These are phyloP conservation scores for Sterna hirundo DNA, from an alignment of 2,113 vertebrate genomes.

Conservation along the genomic window DNA sequence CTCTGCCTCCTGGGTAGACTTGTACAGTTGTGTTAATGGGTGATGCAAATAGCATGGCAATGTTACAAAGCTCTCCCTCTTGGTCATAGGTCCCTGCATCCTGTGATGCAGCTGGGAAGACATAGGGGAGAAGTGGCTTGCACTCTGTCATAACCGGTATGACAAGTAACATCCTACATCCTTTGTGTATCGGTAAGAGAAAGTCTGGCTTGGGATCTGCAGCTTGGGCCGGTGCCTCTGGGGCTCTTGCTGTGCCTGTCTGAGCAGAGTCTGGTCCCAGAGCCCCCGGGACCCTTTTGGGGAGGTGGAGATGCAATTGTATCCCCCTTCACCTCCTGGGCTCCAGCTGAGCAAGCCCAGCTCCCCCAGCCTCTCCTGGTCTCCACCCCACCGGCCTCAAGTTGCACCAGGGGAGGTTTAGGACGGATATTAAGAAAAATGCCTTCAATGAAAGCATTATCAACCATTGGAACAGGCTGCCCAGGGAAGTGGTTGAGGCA, in stretches of 20 bases:
- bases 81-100: background rate
- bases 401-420: too few species aligned
- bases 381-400: background rate
- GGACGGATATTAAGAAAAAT: too few species aligned
- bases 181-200: background rate
- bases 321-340: background rate
- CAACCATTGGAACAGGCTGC: too few species aligned
- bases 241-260: fast-evolving
- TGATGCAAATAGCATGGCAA: background rate
- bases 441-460: too few species aligned
- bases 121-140: background rate
- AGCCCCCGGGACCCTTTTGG: background rate
- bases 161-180: fast-evolving
- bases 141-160: background rate
- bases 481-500: too few species aligned
- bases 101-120: background rate
- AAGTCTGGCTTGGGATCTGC: background rate
- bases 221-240: background rate
- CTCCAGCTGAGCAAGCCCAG: background rate
- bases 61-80: background rate
- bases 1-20: background rate
- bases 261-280: background rate
- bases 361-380: background rate
- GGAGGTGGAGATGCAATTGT: background rate
- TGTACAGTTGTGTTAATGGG: background rate